Evolutionary conservation across 2,888 invertebrate genomes (phyloP).

Genomic region (Brenthis ino): DNA sequence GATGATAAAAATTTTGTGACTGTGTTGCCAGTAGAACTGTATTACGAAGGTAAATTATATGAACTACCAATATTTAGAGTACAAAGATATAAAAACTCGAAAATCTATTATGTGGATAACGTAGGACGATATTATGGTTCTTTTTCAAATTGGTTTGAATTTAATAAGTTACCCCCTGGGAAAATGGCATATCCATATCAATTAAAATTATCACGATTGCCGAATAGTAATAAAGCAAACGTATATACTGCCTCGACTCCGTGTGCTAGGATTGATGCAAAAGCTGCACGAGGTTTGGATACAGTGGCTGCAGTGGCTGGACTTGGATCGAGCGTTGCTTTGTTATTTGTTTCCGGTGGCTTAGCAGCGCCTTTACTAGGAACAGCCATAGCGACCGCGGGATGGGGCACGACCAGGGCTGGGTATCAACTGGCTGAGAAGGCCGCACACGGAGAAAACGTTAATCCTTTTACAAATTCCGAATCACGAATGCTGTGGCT

Average conservation of each 20-base stretch:
- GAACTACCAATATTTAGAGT: slow-evolving; percentile 43
- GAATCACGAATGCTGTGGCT: slow-evolving; percentile 45
- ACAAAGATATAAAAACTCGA: slow-evolving; percentile 35
- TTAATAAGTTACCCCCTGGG: slow-evolving; percentile 39
- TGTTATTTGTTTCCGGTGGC: slow-evolving; percentile 41
- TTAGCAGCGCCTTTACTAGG: slow-evolving; percentile 40
- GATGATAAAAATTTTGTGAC: slow-evolving; percentile 40
- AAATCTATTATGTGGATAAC: slow-evolving; percentile 40
- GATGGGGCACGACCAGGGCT: slow-evolving; percentile 41
- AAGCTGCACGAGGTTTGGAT: slow-evolving; percentile 35
- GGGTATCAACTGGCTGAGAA: slow-evolving; percentile 41
- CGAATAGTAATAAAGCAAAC: slow-evolving; percentile 35
- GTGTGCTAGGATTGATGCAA: slow-evolving; percentile 29
- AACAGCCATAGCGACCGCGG: slow-evolving; percentile 36
- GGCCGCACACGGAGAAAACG: slow-evolving; percentile 41
- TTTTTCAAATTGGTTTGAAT: slow-evolving; percentile 35
- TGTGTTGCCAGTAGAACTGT: slow-evolving; percentile 42
- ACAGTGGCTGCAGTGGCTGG: slow-evolving; percentile 40
- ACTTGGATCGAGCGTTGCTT: slow-evolving; percentile 38
- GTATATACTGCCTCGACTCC: slow-evolving; percentile 36
- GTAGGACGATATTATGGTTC: slow-evolving; percentile 37
- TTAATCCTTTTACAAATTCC: slow-evolving; percentile 42
- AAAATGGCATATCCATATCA: slow-evolving; percentile 40
- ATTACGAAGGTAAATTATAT: slow-evolving; percentile 41
- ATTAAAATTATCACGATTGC: slow-evolving; percentile 35